Conservation (phyloP, 2,888 invertebrate species). For the Spodoptera littoralis region DNA sequence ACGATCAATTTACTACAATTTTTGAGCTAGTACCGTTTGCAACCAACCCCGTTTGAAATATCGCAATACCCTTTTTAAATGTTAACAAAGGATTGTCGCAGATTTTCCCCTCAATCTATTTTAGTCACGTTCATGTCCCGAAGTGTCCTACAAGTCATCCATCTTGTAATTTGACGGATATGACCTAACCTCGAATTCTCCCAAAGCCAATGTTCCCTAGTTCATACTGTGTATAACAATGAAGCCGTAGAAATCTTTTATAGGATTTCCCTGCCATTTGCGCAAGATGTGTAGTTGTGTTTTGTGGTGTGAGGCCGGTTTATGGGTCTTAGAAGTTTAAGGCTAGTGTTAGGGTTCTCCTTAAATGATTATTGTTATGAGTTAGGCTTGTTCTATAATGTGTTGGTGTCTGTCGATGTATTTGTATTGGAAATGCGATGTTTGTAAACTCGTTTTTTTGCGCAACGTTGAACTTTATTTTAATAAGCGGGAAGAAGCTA, state of each 20-base stretch:
- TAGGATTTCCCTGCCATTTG: constrained; percentile 41
- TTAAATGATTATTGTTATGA: constrained; percentile 1
- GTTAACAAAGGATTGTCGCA: constrained; percentile 17
- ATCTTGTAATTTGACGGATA: constrained; percentile 51
- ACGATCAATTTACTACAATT: constrained; percentile 8
- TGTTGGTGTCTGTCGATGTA: too few species aligned
- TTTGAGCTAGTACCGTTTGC: not conserved
- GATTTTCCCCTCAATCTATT: constrained; percentile 33
- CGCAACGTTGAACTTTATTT: too few species aligned
- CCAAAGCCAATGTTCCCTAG: constrained; percentile 23
- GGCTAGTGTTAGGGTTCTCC: constrained; percentile 8
- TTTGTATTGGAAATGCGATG: too few species aligned
- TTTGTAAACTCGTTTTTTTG: too few species aligned
- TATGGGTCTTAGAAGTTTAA: constrained; percentile 15
- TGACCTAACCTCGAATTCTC: constrained; percentile 46
- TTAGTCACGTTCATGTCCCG: constrained; percentile 25
- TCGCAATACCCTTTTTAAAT: constrained; percentile 17
- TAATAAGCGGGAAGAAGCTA: too few species aligned
- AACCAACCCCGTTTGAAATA: constrained; percentile 20
- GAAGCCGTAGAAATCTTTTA: constrained; percentile 33
- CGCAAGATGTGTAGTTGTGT: constrained; percentile 22
- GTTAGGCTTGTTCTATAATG: too few species aligned
- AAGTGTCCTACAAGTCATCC: constrained; percentile 35
- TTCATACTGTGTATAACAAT: constrained; percentile 37
- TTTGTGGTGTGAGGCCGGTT: constrained; percentile 19